Base-by-base conservation (phyloP, 2,888 invertebrate genomes). In the Acleris laterana region DNA sequence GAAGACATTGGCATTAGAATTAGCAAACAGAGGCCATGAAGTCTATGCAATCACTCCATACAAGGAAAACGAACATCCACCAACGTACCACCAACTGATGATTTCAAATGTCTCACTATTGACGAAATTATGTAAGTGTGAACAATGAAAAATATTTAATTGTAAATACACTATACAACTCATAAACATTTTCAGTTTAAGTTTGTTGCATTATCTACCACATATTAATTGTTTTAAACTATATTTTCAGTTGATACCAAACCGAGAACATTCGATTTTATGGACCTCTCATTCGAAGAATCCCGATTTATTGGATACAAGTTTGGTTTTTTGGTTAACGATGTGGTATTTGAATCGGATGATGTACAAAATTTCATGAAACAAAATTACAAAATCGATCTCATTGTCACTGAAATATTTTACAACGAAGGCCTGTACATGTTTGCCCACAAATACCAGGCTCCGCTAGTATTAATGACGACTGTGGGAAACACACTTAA, bases 401-500 rank as follows among this genome's bases (percentile, higher is more conserved):
- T 32, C 9, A 32, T 32, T 32, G 4, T 32, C 32, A 32, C 32
- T 32, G 32, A 32, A 32, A 32, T 28, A 28, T 32, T 32, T 32
- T 9, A 32, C 32, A 32, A 32, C 44, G 72, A 72, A 51, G 61
- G 65, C 1, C 57, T 71, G 3, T 71, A 72, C 38, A 71, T 70
- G 70, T 68, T 72, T 28, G 70, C 72, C 16, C 71, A 70, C 62
- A 69, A 69, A 56, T 72, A 71, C 62, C 69, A 28, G 7, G 28
- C 28, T 28, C 28, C 28, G 28, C 28, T 28, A 68, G 68, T 71
- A 7, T 62, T 71, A 32, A 58, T 70, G 32, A 71, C 68, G 5
- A 69, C 72, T 16, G 71, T 70, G 48, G 71, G 72, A 5, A 72
- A 72, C 52, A 67, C 68, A 0, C 13, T 71, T 11, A 69, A 69